Evolutionary conservation across 2,797 vertebrate genomes (phyloP), one percentile per base, ranked within the genome.

Genomic region (Tapirus indicus): DNA sequence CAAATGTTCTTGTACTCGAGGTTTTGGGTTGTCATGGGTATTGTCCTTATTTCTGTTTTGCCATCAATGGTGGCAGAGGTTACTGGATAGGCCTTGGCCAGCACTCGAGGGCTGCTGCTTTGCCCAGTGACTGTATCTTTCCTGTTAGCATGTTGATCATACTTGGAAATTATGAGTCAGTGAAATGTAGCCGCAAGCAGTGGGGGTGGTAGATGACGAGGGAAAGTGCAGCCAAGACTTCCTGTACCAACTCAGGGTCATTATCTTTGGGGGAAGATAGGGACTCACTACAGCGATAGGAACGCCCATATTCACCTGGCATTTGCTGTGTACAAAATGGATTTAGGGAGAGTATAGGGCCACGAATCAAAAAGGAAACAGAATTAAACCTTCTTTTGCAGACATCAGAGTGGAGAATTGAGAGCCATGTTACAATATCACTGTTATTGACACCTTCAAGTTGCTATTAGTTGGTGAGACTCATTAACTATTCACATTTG

Each of bases 141-240:
- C 97, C 97, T 68, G 84, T 96, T 97, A 92, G 38, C 91, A 95
- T 35, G 1, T 80, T 93, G 97, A 98, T 97, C 98, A 98, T 97
- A 98, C 98, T 96, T 88, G 98, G 98, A 97, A 98, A 96, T 97
- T 97, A 96, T 89, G 97, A 98, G 98, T 98, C 98, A 98, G 97
- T 98, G 97, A 98, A 97, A 98, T 95, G 98, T 94, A 97, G 91
- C 97, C 74, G 77, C 72, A 88, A 96, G 92, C 96, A 47, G 83
- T 97, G 98, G 97, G 97, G 97, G 96, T 97, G 97, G 95, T 72
- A 96, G 97, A 91, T 97, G 83, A 62, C 41, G 68, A 97, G 92
- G 35, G 89, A 97, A 97, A 98, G 93, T 80, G 96, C 68, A 97
- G 96, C 87, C 95, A 97, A 98, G 77, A 74, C 75, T 97, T 98